Base-by-base conservation (phyloP, 2,797 vertebrate genomes). In the Poecile montanus region DNA sequence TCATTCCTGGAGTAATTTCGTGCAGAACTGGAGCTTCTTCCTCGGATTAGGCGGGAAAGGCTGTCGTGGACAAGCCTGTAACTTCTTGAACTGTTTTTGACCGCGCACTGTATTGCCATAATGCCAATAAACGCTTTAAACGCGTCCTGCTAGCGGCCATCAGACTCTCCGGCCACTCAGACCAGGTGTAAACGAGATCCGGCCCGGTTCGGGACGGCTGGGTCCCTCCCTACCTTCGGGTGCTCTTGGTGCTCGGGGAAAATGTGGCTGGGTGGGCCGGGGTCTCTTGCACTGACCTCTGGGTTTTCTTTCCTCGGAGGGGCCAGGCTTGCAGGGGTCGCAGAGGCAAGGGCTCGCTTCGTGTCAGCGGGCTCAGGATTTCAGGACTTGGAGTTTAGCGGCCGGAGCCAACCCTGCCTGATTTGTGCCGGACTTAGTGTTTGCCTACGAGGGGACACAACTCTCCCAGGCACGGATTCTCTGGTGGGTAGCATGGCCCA, bases 41-140 rank as follows among this genome's bases (percentile, higher is more conserved):
- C 47, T 47, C 23, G 27, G 47, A 13, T 23, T 78, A 63, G 54
- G 15, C 4, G 54, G 66, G 58, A 73, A 72, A 47, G 17, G 32
- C 61, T 74, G 65, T 18, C 2, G 16, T 36, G 66, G 48, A 74
- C 6, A 16, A 91, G 50, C 23, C 61, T 85, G 25, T 75, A 54
- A 74, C 38, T 75, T 71, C 53, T 56, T 21, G 57, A 60, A 2
- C 34, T 54, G 65, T 70, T 77, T 77, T 27, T 85, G 87, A 68
- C 92, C 38, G 7, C 26, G 74, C 60, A 51, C 79, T 91, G 73
- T 84, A 72, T 18, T 68, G 58, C 82, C 73, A 10, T 21, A 6
- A 73, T 42, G 88, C 40, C 70, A 96, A 96, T 89, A 95, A 96
- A 93, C 40, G 83, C 79, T 90, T 62, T n/a, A 40, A 85, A 76